Conservation (phyloP, 2,888 invertebrate species). For the Uropetala carovei region DNA sequence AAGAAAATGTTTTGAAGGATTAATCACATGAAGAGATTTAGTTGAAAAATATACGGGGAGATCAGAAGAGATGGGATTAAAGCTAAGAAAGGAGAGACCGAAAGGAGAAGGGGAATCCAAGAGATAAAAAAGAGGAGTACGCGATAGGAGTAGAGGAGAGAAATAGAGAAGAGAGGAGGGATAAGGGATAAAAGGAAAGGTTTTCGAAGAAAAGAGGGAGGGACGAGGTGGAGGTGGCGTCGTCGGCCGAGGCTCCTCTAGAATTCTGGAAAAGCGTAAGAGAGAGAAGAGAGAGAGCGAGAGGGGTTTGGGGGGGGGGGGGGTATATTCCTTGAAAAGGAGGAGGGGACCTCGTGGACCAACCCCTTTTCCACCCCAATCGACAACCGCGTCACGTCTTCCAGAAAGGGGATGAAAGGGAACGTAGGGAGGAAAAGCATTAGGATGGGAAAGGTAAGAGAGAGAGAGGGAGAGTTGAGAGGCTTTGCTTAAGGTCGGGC, state of each 20-base stretch:
- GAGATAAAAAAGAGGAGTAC: not conserved
- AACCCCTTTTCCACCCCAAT: constrained; percentile 8
- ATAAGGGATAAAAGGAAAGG: not conserved
- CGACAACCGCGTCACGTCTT: constrained; percentile 61
- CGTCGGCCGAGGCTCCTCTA: not conserved
- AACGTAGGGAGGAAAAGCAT: not conserved
- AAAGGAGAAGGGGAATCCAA: no score
- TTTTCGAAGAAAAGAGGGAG: not conserved
- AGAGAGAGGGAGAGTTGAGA: constrained; percentile 34
- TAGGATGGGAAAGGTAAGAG: not conserved
- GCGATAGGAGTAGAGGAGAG: not conserved
- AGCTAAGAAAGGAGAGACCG: no score
- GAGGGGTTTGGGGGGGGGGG: not conserved
- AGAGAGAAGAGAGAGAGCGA: not conserved
- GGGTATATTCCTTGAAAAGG: not conserved
- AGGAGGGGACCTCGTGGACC: not conserved
- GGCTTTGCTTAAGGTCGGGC: constrained; percentile 46
- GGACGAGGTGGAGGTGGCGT: not conserved
- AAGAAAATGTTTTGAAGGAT: no score
- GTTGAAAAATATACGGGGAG: no score
- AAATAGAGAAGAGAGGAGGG: not conserved
- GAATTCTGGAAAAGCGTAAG: not conserved
- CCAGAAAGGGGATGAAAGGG: constrained; percentile 57
- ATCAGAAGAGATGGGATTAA: no score
- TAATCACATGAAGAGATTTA: no score